Conservation (phyloP, 2,888 invertebrate species). For the Watsonalla binaria region DNA sequence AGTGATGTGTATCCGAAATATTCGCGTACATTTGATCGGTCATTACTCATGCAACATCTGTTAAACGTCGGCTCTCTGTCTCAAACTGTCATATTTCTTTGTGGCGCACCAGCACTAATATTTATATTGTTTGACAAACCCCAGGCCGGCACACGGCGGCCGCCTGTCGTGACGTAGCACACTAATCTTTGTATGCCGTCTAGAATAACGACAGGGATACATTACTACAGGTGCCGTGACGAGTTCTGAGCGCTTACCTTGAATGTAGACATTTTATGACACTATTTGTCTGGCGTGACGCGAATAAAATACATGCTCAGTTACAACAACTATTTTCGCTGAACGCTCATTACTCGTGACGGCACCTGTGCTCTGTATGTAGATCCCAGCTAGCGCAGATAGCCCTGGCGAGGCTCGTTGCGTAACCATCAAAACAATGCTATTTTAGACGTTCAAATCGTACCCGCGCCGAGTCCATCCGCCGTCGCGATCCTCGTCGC, state of each 20-base stretch:
- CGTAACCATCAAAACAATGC: slow-evolving; percentile 40
- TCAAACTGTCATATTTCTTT: slow-evolving; percentile 11
- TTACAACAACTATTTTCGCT: too few relatives aligned
- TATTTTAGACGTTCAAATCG: slow-evolving; percentile 42
- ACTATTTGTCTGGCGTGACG: too few relatives aligned
- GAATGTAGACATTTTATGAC: too few relatives aligned
- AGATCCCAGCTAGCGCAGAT: neutral
- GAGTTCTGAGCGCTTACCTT: too few relatives aligned
- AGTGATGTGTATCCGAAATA: slow-evolving; percentile 3
- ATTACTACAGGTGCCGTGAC: too few relatives aligned
- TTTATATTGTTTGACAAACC: slow-evolving; percentile 4
- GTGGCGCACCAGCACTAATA: slow-evolving; percentile 2
- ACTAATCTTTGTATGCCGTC: neutral
- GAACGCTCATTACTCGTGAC: too few relatives aligned
- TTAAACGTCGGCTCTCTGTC: slow-evolving; percentile 7
- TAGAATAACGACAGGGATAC: neutral
- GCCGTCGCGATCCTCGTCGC: slow-evolving; percentile 39
- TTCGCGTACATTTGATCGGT: slow-evolving; percentile 1
- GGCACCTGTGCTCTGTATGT: too few relatives aligned
- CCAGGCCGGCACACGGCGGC: neutral
- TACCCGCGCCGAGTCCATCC: slow-evolving; percentile 37
- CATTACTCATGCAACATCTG: slow-evolving; percentile 6
- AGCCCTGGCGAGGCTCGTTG: slow-evolving; percentile 38
- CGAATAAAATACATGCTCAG: too few relatives aligned
- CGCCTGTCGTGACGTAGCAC: neutral